phyloP scores from a whole-genome alignment of 2,113 vertebrate genomes.

The Falco punctatus region DNA sequence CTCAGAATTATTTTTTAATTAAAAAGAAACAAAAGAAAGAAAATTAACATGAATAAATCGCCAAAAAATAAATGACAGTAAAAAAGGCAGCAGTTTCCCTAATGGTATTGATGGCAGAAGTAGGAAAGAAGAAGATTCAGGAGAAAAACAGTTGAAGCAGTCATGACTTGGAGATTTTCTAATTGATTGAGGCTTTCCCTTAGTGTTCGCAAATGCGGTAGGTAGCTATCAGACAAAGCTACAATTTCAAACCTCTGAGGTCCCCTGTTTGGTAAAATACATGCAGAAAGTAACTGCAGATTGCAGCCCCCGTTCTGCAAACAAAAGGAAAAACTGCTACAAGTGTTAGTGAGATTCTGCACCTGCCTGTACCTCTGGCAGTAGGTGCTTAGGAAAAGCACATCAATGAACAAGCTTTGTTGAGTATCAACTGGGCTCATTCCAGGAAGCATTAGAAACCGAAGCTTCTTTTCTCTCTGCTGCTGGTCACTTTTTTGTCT shows the following conservation, averaged over 20 bases:
- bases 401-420: rapidly evolving
- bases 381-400: not conserved
- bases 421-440: not conserved
- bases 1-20: not conserved
- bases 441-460: not conserved
- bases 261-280: not conserved
- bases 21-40: not conserved
- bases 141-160: not conserved
- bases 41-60: not conserved
- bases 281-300: not conserved
- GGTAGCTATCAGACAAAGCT: not conserved
- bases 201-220: not conserved
- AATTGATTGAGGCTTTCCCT: slow-evolving; percentile 23
- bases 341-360: not conserved
- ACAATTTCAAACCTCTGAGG: not conserved
- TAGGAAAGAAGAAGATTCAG: not conserved
- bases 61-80: not conserved
- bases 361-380: not conserved
- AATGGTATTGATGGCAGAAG: not conserved
- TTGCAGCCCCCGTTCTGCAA: not conserved
- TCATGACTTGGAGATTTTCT: slow-evolving; percentile 34
- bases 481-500: not conserved
- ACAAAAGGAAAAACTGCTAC: not conserved
- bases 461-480: not conserved
- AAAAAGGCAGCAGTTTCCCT: not conserved